Evolutionary conservation across 2,113 vertebrate genomes (phyloP).

Genomic region (Etia nguti): DNA sequence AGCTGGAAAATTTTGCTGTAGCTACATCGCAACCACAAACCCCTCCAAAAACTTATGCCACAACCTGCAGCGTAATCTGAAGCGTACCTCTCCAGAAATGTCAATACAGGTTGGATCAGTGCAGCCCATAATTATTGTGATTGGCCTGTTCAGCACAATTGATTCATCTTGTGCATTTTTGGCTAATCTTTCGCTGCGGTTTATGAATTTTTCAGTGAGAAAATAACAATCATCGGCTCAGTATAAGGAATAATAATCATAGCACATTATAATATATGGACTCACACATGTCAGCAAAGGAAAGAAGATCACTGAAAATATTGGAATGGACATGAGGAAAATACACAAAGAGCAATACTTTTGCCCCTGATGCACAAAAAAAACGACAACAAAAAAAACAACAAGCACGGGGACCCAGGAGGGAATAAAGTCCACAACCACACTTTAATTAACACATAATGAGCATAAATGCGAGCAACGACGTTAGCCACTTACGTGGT

Average conservation of each 20-base stretch:
- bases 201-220: neutral
- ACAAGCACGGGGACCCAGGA: neutral
- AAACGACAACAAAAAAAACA: neutral
- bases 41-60: neutral
- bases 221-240: neutral
- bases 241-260: neutral
- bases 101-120: neutral
- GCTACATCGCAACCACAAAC: neutral
- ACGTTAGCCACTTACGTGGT: neutral
- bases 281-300: neutral
- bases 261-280: neutral
- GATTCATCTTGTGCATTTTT: neutral
- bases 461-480: neutral
- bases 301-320: neutral
- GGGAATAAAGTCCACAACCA: neutral
- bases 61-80: neutral
- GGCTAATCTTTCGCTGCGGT: neutral
- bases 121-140: neutral
- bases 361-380: neutral
- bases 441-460: neutral
- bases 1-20: neutral
- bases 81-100: neutral
- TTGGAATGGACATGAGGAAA: neutral
- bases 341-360: neutral
- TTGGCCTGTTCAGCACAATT: neutral